Evolutionary conservation across 2,888 invertebrate species (phyloP).

Genomic region (Buathra laborator): DNA sequence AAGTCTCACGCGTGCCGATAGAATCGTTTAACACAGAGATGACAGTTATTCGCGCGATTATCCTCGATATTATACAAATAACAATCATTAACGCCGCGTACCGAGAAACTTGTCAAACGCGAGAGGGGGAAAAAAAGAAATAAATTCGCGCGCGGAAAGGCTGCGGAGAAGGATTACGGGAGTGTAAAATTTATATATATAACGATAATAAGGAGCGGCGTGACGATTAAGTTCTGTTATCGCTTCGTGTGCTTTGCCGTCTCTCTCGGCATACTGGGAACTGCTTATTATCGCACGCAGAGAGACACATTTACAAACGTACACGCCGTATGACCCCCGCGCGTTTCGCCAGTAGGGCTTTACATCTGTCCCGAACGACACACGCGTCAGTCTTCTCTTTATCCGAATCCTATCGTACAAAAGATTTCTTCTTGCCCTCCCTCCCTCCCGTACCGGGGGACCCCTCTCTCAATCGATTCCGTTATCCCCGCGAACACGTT

Average conservation of each 20-base stretch:
- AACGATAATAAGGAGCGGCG: neutral
- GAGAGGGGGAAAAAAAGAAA: neutral
- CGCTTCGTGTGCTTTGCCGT: neutral
- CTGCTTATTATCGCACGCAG: conserved; percentile 12
- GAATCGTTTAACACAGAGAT: too few species aligned
- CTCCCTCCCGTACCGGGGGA: neutral
- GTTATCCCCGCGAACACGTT: conserved; percentile 7
- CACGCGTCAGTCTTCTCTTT: conserved; percentile 12
- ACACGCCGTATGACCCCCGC: neutral
- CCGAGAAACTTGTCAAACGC: neutral
- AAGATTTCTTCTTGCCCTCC: neutral
- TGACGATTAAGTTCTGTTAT: conserved; percentile 5
- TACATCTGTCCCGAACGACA: conserved; percentile 25
- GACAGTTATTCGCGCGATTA: too few species aligned
- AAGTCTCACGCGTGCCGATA: too few species aligned
- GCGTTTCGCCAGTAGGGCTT: conserved; percentile 2
- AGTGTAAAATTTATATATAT: neutral
- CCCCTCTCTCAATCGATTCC: neutral
- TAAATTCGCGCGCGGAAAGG: neutral
- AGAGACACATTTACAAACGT: conserved; percentile 7
- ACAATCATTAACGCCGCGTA: neutral
- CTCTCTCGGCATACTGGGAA: neutral
- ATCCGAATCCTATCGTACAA: conserved; percentile 15
- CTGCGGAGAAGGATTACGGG: neutral
- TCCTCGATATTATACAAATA: too few species aligned